A percentile compares a stretch with the other conserved stretches of the same genome.
Evolutionary conservation across 2,888 invertebrate species (phyloP).

Genomic region (Drosophila acutilabella): DNA sequence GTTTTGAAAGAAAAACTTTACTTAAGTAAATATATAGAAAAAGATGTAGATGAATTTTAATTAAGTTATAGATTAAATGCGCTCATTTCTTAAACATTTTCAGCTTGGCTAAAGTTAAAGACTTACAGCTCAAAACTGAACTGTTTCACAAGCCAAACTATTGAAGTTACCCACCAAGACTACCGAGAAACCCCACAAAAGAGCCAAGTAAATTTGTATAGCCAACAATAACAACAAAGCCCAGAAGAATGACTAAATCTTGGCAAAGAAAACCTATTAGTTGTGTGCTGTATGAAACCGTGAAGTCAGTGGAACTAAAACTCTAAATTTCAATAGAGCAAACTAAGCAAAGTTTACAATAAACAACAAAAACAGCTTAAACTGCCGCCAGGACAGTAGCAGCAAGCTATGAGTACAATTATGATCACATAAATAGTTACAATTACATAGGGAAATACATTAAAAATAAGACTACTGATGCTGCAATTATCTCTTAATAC

Average conservation of each 20-base stretch:
- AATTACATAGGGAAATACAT: neutral
- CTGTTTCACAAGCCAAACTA: conserved; percentile 8
- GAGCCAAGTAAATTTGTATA: conserved; percentile 45
- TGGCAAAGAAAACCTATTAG: conserved; percentile 74
- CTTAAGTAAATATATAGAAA: neutral
- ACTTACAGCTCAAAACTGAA: conserved; percentile 11
- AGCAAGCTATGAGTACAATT: conserved; percentile 13
- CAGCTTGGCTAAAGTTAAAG: conserved; percentile 20
- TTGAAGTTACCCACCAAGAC: conserved; percentile 13
- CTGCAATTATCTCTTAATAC: too few relatives aligned
- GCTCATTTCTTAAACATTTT: too few relatives aligned
- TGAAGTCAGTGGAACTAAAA: conserved; percentile 49
- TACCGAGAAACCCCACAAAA: conserved; percentile 14
- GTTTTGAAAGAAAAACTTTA: conserved; percentile 4
- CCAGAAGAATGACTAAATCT: conserved; percentile 40
- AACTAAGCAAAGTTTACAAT: conserved; percentile 67
- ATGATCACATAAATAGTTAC: conserved; percentile 5
- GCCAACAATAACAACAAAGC: conserved; percentile 24
- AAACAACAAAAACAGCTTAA: conserved; percentile 65
- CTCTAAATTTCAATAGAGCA: conserved; percentile 65
- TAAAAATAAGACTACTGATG: too few relatives aligned
- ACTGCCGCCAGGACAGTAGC: conserved; percentile 40
- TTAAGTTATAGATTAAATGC: too few relatives aligned
- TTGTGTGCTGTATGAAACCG: conserved; percentile 64
- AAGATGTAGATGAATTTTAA: too few relatives aligned